A percentile compares a stretch with the other conserved stretches of the same genome.
Evolutionary conservation across 1,140 invertebrate genomes (phyloP).

Genomic region (Drosophila fuyamai): DNA sequence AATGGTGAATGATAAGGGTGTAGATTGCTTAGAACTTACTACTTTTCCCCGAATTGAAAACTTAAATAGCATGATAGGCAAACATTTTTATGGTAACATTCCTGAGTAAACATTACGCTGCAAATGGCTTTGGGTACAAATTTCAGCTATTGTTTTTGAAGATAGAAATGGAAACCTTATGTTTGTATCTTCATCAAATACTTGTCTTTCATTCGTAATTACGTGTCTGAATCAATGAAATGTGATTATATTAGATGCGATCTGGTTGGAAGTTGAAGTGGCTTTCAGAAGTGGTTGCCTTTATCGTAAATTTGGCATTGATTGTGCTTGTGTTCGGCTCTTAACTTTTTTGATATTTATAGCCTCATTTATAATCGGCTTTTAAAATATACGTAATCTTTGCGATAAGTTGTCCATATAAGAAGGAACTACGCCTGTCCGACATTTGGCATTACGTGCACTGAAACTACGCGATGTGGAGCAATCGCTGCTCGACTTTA

Average conservation of each 20-base stretch:
- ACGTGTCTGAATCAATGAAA: conserved; percentile 14
- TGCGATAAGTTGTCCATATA: conserved; percentile 40
- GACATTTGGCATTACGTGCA: conserved; percentile 27
- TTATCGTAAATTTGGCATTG: conserved; percentile 24
- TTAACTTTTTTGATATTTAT: conserved; percentile 15
- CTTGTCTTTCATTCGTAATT: conserved; percentile 13
- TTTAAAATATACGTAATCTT: conserved; percentile 25
- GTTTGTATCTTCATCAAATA: neutral
- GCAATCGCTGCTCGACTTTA: conserved; percentile 34
- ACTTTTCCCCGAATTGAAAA: neutral
- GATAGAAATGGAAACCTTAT: too few species aligned
- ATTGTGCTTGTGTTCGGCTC: conserved; percentile 14
- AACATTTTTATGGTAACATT: neutral
- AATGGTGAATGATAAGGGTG: conserved; percentile 5
- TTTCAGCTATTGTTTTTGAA: too few species aligned
- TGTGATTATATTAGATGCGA: conserved; percentile 7
- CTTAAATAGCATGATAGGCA: neutral
- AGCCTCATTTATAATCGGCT: conserved; percentile 7
- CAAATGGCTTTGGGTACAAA: neutral
- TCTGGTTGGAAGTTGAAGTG: conserved; percentile 22
- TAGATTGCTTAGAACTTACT: neutral
- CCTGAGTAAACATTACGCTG: neutral
- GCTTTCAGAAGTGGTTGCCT: conserved; percentile 7
- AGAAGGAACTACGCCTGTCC: conserved; percentile 16
- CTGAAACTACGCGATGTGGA: conserved; percentile 49